phyloP scores from a whole-genome alignment of 2,888 invertebrate genomes.

The Patella pellucida region DNA sequence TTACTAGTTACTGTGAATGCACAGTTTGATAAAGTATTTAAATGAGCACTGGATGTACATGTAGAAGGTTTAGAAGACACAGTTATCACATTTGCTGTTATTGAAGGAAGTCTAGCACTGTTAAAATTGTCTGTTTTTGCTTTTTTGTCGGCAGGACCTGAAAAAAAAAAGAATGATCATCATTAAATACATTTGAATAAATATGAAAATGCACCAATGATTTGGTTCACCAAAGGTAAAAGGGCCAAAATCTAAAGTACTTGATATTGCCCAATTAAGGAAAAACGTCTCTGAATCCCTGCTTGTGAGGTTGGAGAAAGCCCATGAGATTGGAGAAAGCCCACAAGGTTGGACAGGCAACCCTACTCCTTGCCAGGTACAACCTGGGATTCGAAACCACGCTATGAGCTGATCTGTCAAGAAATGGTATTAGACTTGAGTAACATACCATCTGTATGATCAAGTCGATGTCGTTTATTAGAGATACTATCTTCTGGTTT shows the following conservation, averaged over 20 bases:
- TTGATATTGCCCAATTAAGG: no score
- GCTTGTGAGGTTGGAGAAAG: no score
- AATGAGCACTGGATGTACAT: background rate
- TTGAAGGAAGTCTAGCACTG: slow-evolving; percentile 16
- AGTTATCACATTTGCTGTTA: background rate
- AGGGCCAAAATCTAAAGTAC: no score
- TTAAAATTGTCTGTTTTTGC: slow-evolving; percentile 15
- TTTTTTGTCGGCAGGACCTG: slow-evolving; percentile 14
- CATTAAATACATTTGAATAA: background rate
- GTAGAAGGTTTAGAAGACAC: background rate
- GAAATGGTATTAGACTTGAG: no score
- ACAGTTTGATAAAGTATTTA: slow-evolving; percentile 3
- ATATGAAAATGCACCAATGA: no score
- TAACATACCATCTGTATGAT: slow-evolving; percentile 16
- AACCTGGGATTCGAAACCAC: no score
- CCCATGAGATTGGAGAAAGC: no score
- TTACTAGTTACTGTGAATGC: background rate
- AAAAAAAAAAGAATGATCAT: background rate
- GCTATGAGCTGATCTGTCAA: no score
- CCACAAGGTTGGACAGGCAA: no score
- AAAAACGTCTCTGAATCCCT: no score
- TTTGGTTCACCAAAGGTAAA: no score
- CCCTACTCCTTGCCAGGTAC: no score
- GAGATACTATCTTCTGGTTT: slow-evolving; percentile 49
- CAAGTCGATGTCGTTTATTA: slow-evolving; percentile 40